Conservation (phyloP, 2,113 vertebrate genomes). For the Oryzias celebensis region DNA sequence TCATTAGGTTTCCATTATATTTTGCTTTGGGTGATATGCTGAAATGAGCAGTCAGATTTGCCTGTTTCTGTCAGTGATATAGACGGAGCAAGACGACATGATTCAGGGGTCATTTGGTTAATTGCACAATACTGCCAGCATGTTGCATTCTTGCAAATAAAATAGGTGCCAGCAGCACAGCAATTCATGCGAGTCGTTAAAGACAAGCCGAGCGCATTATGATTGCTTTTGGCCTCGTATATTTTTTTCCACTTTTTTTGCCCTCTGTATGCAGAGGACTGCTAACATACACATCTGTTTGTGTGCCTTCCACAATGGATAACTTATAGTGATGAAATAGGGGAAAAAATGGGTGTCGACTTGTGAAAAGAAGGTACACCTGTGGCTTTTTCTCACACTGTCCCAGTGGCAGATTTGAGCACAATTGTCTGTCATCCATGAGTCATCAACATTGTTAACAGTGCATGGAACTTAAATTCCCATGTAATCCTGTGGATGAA, state of each 20-base stretch:
- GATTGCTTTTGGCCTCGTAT: slow-evolving; percentile 53
- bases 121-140: slow-evolving; percentile 63
- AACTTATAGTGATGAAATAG: background rate
- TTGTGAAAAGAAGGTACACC: background rate
- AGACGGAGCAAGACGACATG: slow-evolving; percentile 62
- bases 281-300: slow-evolving; percentile 34
- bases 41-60: slow-evolving; percentile 66
- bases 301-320: slow-evolving; percentile 6
- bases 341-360: background rate
- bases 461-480: slow-evolving; percentile 51
- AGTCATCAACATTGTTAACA: slow-evolving; percentile 61
- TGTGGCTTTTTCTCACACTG: slow-evolving; percentile 26
- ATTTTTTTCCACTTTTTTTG: slow-evolving; percentile 18
- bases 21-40: slow-evolving; percentile 61
- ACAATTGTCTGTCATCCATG: slow-evolving; percentile 33
- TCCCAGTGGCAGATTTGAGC: slow-evolving; percentile 28
- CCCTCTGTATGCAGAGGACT: slow-evolving; percentile 48
- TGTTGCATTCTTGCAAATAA: slow-evolving; percentile 49
- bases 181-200: slow-evolving; percentile 49
- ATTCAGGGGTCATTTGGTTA: slow-evolving; percentile 75
- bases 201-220: slow-evolving; percentile 55
- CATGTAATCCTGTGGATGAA: slow-evolving; percentile 31
- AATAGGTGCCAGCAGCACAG: slow-evolving; percentile 51
- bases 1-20: slow-evolving; percentile 73
- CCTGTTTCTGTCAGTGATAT: slow-evolving; percentile 56